Percentiles rank a stretch among this genome's conserved stretches.
These are phyloP conservation scores for Microctenopoma stevenorrisi DNA, from an alignment of 2,797 vertebrate genomes.

Conservation along the genomic window DNA sequence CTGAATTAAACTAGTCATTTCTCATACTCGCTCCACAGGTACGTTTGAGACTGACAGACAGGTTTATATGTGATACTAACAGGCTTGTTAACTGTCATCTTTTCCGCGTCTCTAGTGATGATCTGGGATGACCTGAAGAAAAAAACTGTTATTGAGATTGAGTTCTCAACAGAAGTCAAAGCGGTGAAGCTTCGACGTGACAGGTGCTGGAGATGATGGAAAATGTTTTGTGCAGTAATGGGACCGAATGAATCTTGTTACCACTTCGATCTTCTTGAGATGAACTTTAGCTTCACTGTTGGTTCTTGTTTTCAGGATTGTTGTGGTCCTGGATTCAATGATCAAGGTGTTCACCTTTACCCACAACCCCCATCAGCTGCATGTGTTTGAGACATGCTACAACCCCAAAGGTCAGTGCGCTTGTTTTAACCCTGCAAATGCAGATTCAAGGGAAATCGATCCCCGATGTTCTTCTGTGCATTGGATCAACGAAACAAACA, in stretches of 20 bases:
- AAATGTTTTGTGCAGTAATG: constrained; percentile 1
- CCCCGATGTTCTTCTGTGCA: no score
- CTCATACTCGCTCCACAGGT: not conserved
- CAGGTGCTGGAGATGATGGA: constrained; percentile 78
- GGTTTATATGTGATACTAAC: no score
- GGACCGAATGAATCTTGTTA: not conserved
- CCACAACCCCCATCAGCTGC: constrained; percentile 98
- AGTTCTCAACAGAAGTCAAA: constrained; percentile 99
- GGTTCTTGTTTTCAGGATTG: constrained; percentile 86
- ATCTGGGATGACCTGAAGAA: constrained; percentile 99
- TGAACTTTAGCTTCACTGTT: not conserved
- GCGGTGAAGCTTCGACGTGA: constrained; percentile 96
- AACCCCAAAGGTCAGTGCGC: constrained; percentile 93
- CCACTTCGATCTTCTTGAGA: not conserved
- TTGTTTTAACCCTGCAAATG: not conserved
- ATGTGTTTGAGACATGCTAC: constrained; percentile 99
- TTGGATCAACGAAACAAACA: no score
- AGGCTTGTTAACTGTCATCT: no score
- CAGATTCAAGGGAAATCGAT: no score
- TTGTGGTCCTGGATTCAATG: constrained; percentile 98
- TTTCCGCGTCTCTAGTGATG: constrained; percentile 86
- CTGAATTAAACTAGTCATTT: no score
- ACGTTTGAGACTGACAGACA: no score
- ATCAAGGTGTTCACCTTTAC: constrained; percentile 99
- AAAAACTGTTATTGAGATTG: constrained; percentile 98